Evolutionary conservation across 2,888 invertebrate species (phyloP), one percentile per base, ranked within the genome.

Genomic region (Lomographa bimaculata): DNA sequence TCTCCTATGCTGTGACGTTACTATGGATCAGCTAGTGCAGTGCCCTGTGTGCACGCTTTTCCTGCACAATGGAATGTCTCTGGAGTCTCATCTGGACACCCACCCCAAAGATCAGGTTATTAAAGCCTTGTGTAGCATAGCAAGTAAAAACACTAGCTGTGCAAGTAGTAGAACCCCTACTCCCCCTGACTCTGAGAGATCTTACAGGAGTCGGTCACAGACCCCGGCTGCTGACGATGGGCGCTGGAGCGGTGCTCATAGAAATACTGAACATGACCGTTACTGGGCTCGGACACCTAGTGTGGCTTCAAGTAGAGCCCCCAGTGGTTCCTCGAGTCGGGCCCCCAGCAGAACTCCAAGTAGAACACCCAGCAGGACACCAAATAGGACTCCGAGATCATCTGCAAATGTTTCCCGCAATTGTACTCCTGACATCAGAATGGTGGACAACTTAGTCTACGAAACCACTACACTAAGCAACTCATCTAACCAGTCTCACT

Each of bases 21-120:
- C 63, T 51, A 90, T 90, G 90, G 87, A 89, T 57, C 81, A 80
- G 51, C 75, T 77, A 36, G 74, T 91, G 60, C 91, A 92, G 73
- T 96, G 96, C 78, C 96, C 96, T 35, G 96, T 96, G 54, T 96
- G 96, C 83, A 96, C 96, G 19, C 87, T 96, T 48, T 96, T 93
- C 78, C 89, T 96, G 55, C 92, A 95, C 57, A 94, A 94, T 82
- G 96, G 96, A 39, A 96, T 96, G 87, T 92, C 94, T 43, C 84
- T 96, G 57, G 94, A 95, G 71, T 92, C 92, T 51, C 96, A 96
- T 75, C 90, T 96, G 75, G 93, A 95, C 69, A 96, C 95, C 11
- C 96, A 96, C 87, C 96, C 96, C 21, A 96, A 96, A 78, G 96
- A 96, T 61, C 95, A 95, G 81, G 95, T 96, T 30, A 96, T 96